Evolutionary conservation across 2,113 vertebrate genomes (phyloP).

Genomic region (Egretta garzetta): DNA sequence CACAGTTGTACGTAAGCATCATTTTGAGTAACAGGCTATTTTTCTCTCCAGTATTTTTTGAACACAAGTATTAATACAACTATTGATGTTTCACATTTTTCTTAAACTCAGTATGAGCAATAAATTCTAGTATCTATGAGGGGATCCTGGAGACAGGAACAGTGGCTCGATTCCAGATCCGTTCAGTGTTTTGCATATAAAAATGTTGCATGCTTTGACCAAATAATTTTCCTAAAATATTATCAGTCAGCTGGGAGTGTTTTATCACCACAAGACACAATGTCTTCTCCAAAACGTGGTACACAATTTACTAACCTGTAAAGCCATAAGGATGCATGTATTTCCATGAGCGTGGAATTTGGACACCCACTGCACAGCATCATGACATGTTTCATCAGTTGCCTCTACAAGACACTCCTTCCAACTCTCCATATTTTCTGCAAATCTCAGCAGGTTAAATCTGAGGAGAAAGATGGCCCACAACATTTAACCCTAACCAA

Average conservation of each 20-base stretch:
- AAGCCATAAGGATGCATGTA: conserved; percentile 77
- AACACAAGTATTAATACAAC: neutral
- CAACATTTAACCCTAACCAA: neutral
- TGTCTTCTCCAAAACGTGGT: neutral
- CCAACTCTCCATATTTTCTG: conserved; percentile 73
- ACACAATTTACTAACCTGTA: conserved; percentile 73
- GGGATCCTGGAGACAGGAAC: neutral
- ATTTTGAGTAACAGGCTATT: neutral
- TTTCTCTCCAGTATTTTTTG: neutral
- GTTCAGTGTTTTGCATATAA: neutral
- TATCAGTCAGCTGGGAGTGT: neutral
- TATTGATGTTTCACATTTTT: neutral
- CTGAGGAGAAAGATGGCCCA: conserved; percentile 39
- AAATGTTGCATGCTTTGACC: neutral
- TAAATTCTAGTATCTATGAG: neutral
- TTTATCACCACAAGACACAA: neutral
- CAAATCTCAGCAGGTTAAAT: conserved; percentile 83
- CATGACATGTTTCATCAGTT: conserved; percentile 71
- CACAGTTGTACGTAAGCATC: neutral
- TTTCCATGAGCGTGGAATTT: conserved; percentile 70
- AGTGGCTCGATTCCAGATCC: neutral
- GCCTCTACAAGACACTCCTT: conserved; percentile 73
- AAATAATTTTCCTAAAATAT: neutral
- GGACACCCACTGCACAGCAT: conserved; percentile 79
- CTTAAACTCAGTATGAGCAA: neutral